Conservation (phyloP, 1,140 invertebrate genomes). For the Drosophila eugracilis region DNA sequence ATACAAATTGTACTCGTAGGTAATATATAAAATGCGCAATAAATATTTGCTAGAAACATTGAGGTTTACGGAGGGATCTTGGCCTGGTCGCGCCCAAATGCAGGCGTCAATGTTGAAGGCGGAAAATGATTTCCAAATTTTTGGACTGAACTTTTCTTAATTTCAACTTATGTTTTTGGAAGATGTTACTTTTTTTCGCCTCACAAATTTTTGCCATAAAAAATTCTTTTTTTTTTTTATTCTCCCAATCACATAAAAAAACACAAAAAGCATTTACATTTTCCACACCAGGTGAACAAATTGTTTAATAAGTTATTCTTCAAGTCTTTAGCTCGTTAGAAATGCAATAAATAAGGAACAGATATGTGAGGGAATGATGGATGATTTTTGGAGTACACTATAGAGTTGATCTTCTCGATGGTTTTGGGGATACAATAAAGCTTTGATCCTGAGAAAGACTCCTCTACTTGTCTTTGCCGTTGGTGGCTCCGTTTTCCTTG, state of each 20-base stretch:
- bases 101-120: constrained; percentile 18
- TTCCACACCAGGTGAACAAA: constrained; percentile 30
- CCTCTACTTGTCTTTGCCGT: constrained; percentile 46
- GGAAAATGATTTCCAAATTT: constrained; percentile 11
- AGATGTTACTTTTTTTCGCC: no score
- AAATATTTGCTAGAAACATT: constrained; percentile 45
- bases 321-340: constrained; percentile 48
- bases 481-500: constrained; percentile 32
- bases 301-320: constrained; percentile 28
- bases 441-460: background rate
- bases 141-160: no score
- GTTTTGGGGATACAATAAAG: background rate
- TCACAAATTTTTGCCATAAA: no score
- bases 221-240: no score
- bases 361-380: constrained; percentile 17
- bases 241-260: background rate
- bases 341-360: constrained; percentile 36
- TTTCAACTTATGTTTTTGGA: no score
- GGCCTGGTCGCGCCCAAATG: constrained; percentile 29
- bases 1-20: constrained; percentile 40
- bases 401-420: background rate
- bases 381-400: constrained; percentile 1
- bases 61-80: background rate
- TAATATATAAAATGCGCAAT: constrained; percentile 71
- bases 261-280: background rate